Conservation (phyloP, 2,888 invertebrate species). For the Metellina segmentata region DNA sequence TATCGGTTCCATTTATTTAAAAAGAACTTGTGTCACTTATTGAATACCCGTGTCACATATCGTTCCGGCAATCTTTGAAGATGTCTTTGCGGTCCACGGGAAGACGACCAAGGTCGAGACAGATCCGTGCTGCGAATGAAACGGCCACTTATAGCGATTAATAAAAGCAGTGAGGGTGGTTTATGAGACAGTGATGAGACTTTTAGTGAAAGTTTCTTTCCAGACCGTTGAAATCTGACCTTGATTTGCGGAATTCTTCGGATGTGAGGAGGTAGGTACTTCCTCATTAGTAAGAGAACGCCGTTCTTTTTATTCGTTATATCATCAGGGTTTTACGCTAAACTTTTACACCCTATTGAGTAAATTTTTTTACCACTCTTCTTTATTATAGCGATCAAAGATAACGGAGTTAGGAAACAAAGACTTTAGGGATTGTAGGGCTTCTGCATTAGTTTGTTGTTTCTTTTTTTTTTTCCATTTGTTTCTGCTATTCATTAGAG, state of each 20-base stretch:
- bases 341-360: not conserved
- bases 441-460: too few relatives aligned
- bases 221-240: conserved; percentile 9
- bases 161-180: conserved; percentile 2
- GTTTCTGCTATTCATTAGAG: too few relatives aligned
- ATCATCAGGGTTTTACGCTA: not conserved
- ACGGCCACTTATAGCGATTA: not conserved
- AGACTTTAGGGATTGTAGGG: too few relatives aligned
- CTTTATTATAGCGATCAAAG: too few relatives aligned
- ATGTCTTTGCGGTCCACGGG: conserved; percentile 18
- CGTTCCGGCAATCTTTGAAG: conserved; percentile 26
- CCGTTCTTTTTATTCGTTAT: not conserved
- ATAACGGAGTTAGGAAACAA: too few relatives aligned
- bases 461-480: too few relatives aligned
- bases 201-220: conserved; percentile 24
- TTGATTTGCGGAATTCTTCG: not conserved
- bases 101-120: conserved; percentile 31
- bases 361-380: too few relatives aligned
- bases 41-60: conserved; percentile 6
- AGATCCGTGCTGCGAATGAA: conserved; percentile 33
- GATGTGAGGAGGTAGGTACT: not conserved
- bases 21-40: not conserved
- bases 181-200: conserved; percentile 11
- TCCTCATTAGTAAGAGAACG: not conserved
- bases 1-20: conserved; percentile 3